phyloP scores from a whole-genome alignment of 2,797 vertebrate genomes.

The Sternotherus odoratus region DNA sequence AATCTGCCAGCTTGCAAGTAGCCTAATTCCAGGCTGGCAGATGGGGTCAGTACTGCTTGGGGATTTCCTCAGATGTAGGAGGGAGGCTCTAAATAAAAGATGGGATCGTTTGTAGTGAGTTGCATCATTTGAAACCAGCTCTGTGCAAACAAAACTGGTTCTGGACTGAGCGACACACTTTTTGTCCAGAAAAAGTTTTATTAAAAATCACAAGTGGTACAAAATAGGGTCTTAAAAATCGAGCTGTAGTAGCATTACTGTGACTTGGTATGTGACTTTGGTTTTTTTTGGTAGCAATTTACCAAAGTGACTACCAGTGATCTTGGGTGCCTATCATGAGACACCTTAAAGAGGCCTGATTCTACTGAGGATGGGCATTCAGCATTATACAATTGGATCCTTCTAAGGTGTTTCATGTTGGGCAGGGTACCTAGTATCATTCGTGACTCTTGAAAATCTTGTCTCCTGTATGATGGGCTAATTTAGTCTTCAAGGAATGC shows the following conservation, averaged over 20 bases:
- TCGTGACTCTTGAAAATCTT: not conserved
- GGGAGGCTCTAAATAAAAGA: slow-evolving; percentile 17
- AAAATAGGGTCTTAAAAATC: not conserved
- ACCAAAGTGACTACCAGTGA: not conserved
- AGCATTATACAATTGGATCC: rapidly evolving
- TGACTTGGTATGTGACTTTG: not conserved
- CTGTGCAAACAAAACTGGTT: not conserved
- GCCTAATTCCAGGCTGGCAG: not conserved
- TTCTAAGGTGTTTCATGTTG: not conserved
- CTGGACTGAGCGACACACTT: not conserved
- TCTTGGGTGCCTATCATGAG: not conserved
- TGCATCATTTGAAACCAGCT: not conserved
- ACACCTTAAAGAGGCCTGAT: not conserved
- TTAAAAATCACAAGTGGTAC: not conserved
- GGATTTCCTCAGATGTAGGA: not conserved
- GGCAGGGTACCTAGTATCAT: not conserved
- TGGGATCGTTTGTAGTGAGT: rapidly evolving
- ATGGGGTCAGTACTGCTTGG: not conserved
- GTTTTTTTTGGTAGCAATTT: not conserved
- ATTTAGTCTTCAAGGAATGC: slow-evolving; percentile 11
- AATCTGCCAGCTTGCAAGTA: not conserved
- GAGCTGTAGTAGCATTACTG: too few relatives aligned
- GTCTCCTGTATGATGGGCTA: not conserved
- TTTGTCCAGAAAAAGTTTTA: rapidly evolving
- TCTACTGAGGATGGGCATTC: not conserved